Percentiles rank a stretch among this genome's conserved stretches.
Evolutionary conservation across 2,888 invertebrate species (phyloP).

Genomic region (Nebria brevicollis): DNA sequence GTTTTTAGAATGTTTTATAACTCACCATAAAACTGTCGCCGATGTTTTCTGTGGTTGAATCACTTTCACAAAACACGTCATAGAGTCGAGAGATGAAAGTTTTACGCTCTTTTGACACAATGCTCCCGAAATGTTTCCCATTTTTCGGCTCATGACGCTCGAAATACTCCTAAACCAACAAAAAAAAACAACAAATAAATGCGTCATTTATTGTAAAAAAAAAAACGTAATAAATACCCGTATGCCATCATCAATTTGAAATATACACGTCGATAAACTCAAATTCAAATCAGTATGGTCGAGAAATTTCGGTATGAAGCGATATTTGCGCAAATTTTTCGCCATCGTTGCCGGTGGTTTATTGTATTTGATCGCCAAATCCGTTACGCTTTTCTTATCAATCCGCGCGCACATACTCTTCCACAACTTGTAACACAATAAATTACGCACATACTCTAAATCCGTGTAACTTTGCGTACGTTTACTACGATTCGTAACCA

Average conservation of each 20-base stretch:
- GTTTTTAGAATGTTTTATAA: neutral
- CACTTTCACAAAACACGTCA: neutral
- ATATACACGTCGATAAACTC: conserved; percentile 15
- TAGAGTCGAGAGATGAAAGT: conserved; percentile 33
- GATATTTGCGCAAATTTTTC: conserved; percentile 25
- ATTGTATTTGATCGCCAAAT: conserved; percentile 21
- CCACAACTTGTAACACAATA: conserved; percentile 39
- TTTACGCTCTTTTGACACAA: conserved; percentile 17
- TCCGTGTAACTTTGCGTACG: conserved; percentile 24
- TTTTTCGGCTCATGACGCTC: conserved; percentile 21
- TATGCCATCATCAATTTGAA: conserved; percentile 29
- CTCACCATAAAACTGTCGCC: neutral
- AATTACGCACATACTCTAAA: conserved; percentile 32
- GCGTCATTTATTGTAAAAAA: neutral
- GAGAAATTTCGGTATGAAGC: conserved; percentile 20
- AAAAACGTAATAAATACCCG: conserved; percentile 11
- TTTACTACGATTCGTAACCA: conserved; percentile 22
- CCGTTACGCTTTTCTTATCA: conserved; percentile 34
- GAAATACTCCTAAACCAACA: conserved; percentile 30
- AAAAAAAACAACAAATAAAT: neutral
- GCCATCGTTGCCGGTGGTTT: conserved; percentile 25
- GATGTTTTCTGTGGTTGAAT: neutral
- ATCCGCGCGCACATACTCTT: conserved; percentile 25
- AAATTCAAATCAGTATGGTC: conserved; percentile 12
- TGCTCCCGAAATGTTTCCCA: conserved; percentile 6